Conservation (phyloP, 2,888 invertebrate genomes). For the Eledona agricola region DNA sequence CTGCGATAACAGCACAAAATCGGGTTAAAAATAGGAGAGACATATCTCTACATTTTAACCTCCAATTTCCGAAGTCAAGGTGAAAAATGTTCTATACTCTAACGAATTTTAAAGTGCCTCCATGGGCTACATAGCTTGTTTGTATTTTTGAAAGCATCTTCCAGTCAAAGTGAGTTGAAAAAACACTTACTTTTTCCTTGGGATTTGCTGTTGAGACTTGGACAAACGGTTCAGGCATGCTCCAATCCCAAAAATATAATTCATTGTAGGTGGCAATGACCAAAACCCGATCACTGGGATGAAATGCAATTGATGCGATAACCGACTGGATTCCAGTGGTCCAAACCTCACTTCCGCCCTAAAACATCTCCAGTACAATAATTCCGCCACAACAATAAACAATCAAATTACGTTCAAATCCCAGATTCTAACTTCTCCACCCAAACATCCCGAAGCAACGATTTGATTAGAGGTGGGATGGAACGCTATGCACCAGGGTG, state of each 20-base stretch:
- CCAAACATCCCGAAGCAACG: slow-evolving; percentile 87
- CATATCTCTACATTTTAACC: too few relatives aligned
- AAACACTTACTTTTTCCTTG: slow-evolving; percentile 79
- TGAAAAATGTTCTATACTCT: too few relatives aligned
- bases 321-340: slow-evolving; percentile 76
- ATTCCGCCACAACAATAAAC: slow-evolving; percentile 18
- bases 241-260: slow-evolving; percentile 92
- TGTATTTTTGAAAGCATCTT: not conserved
- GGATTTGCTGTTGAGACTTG: slow-evolving; percentile 77
- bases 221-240: slow-evolving; percentile 77
- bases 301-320: slow-evolving; percentile 87
- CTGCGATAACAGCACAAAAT: too few relatives aligned
- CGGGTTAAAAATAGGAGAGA: too few relatives aligned
- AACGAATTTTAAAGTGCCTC: too few relatives aligned
- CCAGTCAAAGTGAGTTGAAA: too few relatives aligned
- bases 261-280: slow-evolving; percentile 88
- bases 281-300: slow-evolving; percentile 81
- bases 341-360: slow-evolving; percentile 90
- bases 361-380: too few relatives aligned
- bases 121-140: too few relatives aligned
- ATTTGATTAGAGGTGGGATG: slow-evolving; percentile 86
- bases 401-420: slow-evolving; percentile 75
- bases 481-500: slow-evolving; percentile 91
- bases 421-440: slow-evolving; percentile 91
- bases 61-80: too few relatives aligned